Base-by-base conservation (phyloP, 1,140 invertebrate genomes). In the Chrysoperla carnea region DNA sequence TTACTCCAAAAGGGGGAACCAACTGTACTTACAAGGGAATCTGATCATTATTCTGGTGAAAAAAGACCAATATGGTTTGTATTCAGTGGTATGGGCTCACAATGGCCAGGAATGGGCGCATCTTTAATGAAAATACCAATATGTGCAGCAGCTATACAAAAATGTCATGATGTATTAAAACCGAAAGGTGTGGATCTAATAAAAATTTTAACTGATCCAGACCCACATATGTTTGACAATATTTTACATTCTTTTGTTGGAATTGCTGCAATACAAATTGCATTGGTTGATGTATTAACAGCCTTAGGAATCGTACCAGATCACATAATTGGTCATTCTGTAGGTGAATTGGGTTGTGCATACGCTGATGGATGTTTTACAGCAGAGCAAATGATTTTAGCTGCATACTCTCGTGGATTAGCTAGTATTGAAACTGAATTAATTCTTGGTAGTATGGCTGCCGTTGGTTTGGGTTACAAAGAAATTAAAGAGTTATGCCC, bases 221-320 rank as follows among this genome's bases (percentile, higher is more conserved):
- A 87, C 52, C 75, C 79, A 6, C 70, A 66, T 40, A 79, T 75
- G 4, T 87, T 82, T 57, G 76, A 90, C 41, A 82, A 87, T 54
- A 78, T 88, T 45, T 56, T 93, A 0, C 77, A 92, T 58, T 84
- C 82, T 1, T 94, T 96, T 64, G 78, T 94, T 36, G 83, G 84
- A 29, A 94, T 95, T 53, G 86, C 88, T 12, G 82, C 88, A 14
- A 76, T 95, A 45, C 84, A 88, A 72, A 79, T 93, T 48, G 88
- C 75, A 23, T 63, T 94, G 11, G 80, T 85, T 9, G 85, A 93
- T 59, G 52, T 87, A 1, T 56, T 94, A 23, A 70, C 60, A 36
- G 58, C 64, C 1, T 48, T 92, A 44, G 80, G 78, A 12, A 68
- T 94, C 12, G 70, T 78, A 45, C 75, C 78, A 5, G 84, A 92